Conservation (phyloP, 2,888 invertebrate species). For the Drosophila quinaria region DNA sequence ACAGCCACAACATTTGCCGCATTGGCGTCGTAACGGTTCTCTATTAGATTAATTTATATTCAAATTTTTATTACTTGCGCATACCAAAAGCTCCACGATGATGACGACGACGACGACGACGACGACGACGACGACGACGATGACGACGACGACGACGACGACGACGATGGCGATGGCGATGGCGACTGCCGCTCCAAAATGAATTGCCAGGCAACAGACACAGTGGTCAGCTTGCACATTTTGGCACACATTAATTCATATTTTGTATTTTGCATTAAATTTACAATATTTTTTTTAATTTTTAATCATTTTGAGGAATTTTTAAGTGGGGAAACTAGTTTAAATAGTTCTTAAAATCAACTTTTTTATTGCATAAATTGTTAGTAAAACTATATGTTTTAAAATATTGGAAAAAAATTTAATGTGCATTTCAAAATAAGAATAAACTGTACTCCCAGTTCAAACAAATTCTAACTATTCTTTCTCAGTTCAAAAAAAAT, state of each 20-base stretch:
- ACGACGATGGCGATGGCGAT: too few relatives aligned
- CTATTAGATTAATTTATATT: conserved; percentile 84
- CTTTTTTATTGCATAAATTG: too few relatives aligned
- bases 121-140: conserved; percentile 29
- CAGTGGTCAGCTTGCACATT: neutral
- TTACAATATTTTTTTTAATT: too few relatives aligned
- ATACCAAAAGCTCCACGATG: conserved; percentile 59
- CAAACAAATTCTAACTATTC: too few relatives aligned
- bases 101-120: conserved; percentile 17
- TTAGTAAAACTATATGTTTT: too few relatives aligned
- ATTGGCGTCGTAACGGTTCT: conserved; percentile 76
- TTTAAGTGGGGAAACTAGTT: too few relatives aligned
- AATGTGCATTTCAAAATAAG: too few relatives aligned
- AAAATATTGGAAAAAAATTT: too few relatives aligned
- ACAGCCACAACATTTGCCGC: conserved; percentile 29
- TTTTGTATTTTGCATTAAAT: neutral
- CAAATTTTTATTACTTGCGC: conserved; percentile 84
- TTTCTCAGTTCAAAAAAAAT: too few relatives aligned
- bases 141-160: conserved; percentile 16
- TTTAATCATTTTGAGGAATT: too few relatives aligned
- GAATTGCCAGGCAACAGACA: conserved; percentile 57
- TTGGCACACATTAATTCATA: neutral
- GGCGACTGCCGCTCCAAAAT: conserved; percentile 71
- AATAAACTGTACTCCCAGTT: too few relatives aligned
- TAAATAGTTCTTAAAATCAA: too few relatives aligned